Conservation (phyloP, 1,140 invertebrate genomes). For the Pogonognathellus flavescens region DNA sequence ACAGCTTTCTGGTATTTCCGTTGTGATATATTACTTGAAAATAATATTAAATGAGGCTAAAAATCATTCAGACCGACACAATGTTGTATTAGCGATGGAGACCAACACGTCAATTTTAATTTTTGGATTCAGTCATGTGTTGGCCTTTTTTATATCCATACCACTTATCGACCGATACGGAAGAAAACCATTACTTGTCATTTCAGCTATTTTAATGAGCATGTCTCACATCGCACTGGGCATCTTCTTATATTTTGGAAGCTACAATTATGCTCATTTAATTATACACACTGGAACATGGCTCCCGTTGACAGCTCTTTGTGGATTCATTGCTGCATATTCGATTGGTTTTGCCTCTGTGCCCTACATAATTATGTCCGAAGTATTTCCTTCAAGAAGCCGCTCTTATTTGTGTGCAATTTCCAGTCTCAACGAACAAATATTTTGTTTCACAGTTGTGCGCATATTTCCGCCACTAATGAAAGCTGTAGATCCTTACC, state of each 20-base stretch:
- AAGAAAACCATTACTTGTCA: constrained; percentile 45
- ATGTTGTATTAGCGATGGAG: neutral
- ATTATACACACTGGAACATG: constrained; percentile 21
- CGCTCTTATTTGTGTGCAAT: constrained; percentile 52
- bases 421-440: constrained; percentile 10
- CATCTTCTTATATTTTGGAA: neutral
- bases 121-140: constrained; percentile 36
- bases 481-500: neutral
- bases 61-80: neutral
- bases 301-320: constrained; percentile 43
- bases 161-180: constrained; percentile 52
- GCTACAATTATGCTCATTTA: neutral
- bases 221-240: neutral
- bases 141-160: constrained; percentile 57
- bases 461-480: neutral
- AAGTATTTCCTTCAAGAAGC: constrained; percentile 52
- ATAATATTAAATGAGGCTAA: constrained; percentile 70
- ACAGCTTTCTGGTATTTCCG: constrained; percentile 72
- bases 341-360: constrained; percentile 59
- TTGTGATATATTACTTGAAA: constrained; percentile 71
- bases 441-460: constrained; percentile 75
- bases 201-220: constrained; percentile 45
- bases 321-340: constrained; percentile 53
- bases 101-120: constrained; percentile 8
- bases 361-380: constrained; percentile 59